phyloP scores from a whole-genome alignment of 2,888 invertebrate species.

The Pheosia gnoma region DNA sequence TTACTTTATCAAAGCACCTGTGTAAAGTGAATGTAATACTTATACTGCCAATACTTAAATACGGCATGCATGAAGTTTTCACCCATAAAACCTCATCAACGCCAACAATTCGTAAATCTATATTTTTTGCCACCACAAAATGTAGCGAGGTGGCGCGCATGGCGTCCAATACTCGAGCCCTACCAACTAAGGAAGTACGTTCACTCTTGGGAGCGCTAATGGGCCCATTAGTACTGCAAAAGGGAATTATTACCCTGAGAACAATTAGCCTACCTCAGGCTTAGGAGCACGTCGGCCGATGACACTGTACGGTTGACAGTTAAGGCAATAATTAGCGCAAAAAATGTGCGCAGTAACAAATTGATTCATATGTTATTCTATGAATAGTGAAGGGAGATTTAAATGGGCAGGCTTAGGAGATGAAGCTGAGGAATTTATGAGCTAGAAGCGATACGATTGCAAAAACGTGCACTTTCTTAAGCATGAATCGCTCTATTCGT shows the following conservation, averaged over 20 bases:
- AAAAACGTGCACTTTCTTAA: neutral
- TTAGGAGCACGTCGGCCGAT: neutral
- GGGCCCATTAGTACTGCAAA: constrained; percentile 56
- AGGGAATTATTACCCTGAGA: constrained; percentile 62
- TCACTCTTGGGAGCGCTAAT: constrained; percentile 46
- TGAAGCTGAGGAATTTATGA: constrained; percentile 7
- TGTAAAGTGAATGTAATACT: too few species aligned
- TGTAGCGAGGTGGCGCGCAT: constrained; percentile 38
- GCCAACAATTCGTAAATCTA: constrained; percentile 20
- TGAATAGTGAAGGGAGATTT: constrained; percentile 3
- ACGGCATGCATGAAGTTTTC: neutral
- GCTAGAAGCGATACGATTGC: constrained; percentile 15
- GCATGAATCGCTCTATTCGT: neutral
- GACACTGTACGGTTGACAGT: constrained; percentile 1
- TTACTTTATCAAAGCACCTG: too few species aligned
- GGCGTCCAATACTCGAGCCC: constrained; percentile 15
- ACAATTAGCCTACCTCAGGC: constrained; percentile 54
- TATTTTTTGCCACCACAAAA: constrained; percentile 26
- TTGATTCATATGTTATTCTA: constrained; percentile 5
- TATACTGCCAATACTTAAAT: too few species aligned
- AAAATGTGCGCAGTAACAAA: constrained; percentile 6
- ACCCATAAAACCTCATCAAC: constrained; percentile 19
- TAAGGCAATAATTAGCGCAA: constrained; percentile 9
- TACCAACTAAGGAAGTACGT: constrained; percentile 36
- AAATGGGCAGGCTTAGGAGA: constrained; percentile 4